Conservation (phyloP, 2,888 invertebrate genomes). For the Lysandra bellargus region DNA sequence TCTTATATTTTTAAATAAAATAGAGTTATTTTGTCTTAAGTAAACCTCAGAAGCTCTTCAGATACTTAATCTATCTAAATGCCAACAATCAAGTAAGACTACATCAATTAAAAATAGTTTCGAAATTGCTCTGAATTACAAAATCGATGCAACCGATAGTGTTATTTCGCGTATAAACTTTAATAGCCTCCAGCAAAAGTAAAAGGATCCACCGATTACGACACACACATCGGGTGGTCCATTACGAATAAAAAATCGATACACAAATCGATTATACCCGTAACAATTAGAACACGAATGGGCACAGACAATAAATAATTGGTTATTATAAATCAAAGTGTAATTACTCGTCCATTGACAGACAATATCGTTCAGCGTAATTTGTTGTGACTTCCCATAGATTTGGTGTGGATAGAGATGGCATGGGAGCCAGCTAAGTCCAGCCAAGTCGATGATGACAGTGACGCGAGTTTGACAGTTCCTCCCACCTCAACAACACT, state of each 20-base stretch:
- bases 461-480: too few relatives aligned
- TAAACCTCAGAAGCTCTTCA: background rate
- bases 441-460: too few relatives aligned
- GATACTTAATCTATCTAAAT: too few relatives aligned
- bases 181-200: slow-evolving; percentile 17
- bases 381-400: slow-evolving; percentile 36
- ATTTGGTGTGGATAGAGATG: background rate
- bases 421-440: background rate
- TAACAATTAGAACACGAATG: slow-evolving; percentile 56
- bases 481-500: too few relatives aligned
- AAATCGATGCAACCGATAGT: background rate
- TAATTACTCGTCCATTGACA: slow-evolving; percentile 42
- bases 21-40: background rate
- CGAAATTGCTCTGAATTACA: background rate
- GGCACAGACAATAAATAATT: slow-evolving; percentile 55
- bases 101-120: background rate
- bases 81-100: background rate
- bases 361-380: slow-evolving; percentile 38
- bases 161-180: background rate
- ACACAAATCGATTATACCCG: slow-evolving; percentile 50
- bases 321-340: slow-evolving; percentile 51
- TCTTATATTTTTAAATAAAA: too few relatives aligned
- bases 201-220: slow-evolving; percentile 27
- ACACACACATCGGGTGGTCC: slow-evolving; percentile 47
- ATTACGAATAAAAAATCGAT: slow-evolving; percentile 45